Base-by-base conservation (phyloP, 2,888 invertebrate genomes). In the Apotomis turbidana region DNA sequence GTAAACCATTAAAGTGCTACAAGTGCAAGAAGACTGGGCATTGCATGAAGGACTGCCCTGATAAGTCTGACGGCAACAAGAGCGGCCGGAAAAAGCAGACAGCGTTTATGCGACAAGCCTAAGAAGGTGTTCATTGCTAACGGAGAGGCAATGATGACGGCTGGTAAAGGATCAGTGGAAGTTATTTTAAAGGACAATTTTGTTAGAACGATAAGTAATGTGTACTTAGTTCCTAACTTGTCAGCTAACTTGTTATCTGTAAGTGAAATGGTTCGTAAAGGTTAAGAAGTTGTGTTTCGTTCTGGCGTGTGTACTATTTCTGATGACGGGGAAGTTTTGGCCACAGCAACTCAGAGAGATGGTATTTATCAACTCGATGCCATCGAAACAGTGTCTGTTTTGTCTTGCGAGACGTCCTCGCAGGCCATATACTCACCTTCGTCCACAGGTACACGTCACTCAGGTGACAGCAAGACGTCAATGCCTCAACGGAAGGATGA, bases 221-320 rank as follows among this genome's bases (percentile, higher is more conserved):
- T 52, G 52, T 52, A 52, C 52, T 13, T 74, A 5, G 73, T 72
- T 0, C 54, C 67, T 2, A 70, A 69, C 0, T 52, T 52, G 58
- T 58, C 58, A n/a, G 5, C 38, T 3, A 58, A 38, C 58, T 38
- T 58, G 36, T 38, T 58, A 38, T 58, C 58, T n/a, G 58, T 58
- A 1, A 38, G 58, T n/a, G 12, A 4, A 9, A 38, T 58, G 41
- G 41, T 38, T 9, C 9, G n/a, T 9, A 55, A 55, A 55, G 55
- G 55, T 27, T 27, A 27, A 36, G 27, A 55, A 9, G 55, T 55
- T 15, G 27, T 27, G 9, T 55, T 55, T 27, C 9, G 27, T 27
- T 15, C 15, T 55, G 15, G 9, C 0, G 27, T 4, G 15, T 55
- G 55, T 8, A 55, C 10, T 27, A n/a, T 55, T n/a, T 1, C 9